These are phyloP conservation scores for Pandemis heparana DNA, from an alignment of 2,888 invertebrate species.

Conservation along the genomic window DNA sequence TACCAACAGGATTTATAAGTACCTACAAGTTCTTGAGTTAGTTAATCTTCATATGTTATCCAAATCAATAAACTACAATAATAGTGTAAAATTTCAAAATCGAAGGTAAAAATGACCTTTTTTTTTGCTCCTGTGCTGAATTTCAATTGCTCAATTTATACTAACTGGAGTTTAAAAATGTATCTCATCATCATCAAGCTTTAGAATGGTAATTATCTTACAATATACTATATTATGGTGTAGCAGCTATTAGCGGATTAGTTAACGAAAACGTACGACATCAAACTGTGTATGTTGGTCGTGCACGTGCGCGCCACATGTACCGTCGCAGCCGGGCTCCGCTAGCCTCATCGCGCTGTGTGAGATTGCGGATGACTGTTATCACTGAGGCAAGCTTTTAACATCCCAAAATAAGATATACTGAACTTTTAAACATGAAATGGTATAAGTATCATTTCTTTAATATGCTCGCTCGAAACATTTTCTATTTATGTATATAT, in stretches of 20 bases:
- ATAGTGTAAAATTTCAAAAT: not conserved
- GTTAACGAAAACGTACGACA: conserved; percentile 8
- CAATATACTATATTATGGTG: conserved; percentile 5
- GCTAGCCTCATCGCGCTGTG: not conserved
- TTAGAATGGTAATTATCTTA: conserved; percentile 20
- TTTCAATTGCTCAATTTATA: conserved; percentile 42
- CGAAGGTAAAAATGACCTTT: not conserved
- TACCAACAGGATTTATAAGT: conserved; percentile 7
- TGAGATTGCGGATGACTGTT: conserved; percentile 45
- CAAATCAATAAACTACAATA: not conserved
- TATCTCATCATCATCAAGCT: conserved; percentile 28
- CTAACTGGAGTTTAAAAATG: conserved; percentile 20
- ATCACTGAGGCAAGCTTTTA: conserved; percentile 49
- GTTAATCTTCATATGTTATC: not conserved
- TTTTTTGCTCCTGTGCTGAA: conserved; percentile 9
- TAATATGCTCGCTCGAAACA: conserved; percentile 47
- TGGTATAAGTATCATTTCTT: conserved; percentile 47
- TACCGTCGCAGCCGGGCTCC: not conserved
- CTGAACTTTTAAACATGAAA: conserved; percentile 44
- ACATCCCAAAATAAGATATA: conserved; percentile 5
- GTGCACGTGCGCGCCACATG: conserved; percentile 7
- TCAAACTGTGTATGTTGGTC: not conserved
- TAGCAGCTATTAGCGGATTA: conserved; percentile 30
- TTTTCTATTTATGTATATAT: conserved; percentile 66
- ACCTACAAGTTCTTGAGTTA: not conserved